Conservation (phyloP, 2,113 vertebrate species). For the Ia io region DNA sequence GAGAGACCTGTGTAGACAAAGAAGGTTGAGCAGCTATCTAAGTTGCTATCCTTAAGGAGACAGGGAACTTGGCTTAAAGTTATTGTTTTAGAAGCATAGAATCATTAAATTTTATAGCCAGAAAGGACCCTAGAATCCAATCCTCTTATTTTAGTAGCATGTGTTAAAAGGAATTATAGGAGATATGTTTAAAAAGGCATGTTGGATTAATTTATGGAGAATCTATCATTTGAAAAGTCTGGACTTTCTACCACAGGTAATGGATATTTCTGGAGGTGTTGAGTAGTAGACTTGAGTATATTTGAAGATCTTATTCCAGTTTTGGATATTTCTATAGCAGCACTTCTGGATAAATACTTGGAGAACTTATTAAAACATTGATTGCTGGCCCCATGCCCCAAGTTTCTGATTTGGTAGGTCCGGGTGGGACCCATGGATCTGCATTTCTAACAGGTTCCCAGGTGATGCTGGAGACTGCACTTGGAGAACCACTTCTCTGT, state of each 20-base stretch:
- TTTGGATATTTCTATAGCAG: neutral
- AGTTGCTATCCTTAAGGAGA: neutral
- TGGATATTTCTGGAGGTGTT: neutral
- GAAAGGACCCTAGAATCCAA: neutral
- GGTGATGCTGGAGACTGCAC: too few species aligned
- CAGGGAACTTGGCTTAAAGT: neutral
- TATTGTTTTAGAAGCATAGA: constrained; percentile 17
- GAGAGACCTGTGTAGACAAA: neutral
- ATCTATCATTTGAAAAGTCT: neutral
- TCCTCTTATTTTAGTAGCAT: neutral
- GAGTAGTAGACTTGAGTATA: neutral
- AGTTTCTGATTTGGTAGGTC: neutral
- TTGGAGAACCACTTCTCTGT: neutral
- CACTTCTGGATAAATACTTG: neutral
- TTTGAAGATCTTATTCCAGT: neutral
- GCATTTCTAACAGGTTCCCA: neutral
- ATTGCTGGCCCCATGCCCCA: neutral
- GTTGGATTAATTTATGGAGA: neutral
- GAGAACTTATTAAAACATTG: neutral
- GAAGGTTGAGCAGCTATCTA: neutral
- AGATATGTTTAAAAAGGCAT: neutral
- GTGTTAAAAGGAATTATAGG: neutral
- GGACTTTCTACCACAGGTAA: neutral
- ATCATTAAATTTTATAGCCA: neutral
- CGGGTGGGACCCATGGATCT: neutral